Conservation (phyloP, 2,113 vertebrate species). For the Ia io region DNA sequence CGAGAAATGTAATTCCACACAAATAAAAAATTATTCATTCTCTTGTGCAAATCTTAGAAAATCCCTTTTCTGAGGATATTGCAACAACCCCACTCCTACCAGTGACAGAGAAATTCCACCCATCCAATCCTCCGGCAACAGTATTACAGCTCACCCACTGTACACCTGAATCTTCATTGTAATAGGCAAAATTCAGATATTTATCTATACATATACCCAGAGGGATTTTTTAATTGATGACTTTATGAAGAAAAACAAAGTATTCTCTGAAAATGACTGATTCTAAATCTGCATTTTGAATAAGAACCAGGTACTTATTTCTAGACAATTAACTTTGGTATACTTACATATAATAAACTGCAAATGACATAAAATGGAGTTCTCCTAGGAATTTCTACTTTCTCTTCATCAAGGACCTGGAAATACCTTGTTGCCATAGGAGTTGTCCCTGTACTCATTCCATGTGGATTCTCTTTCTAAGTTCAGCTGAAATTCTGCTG, state of each 20-base stretch:
- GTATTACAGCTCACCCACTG: neutral
- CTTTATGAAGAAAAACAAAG: neutral
- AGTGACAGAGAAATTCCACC: too few species aligned
- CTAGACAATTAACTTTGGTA: neutral
- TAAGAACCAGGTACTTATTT: neutral
- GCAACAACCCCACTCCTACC: too few species aligned
- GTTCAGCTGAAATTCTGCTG: neutral
- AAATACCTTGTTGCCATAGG: neutral
- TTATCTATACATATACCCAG: neutral
- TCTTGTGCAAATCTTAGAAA: too few species aligned
- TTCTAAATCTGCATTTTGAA: neutral
- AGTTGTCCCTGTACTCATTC: neutral
- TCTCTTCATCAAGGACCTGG: neutral
- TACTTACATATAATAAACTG: neutral
- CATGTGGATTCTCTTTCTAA: neutral
- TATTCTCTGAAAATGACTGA: neutral
- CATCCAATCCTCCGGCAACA: too few species aligned
- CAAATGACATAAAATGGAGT: neutral
- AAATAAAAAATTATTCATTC: too few species aligned
- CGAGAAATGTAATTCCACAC: too few species aligned
- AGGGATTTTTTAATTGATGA: neutral
- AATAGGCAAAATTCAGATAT: neutral
- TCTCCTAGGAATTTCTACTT: conserved; percentile 5
- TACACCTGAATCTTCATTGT: neutral
- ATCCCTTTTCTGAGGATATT: too few species aligned